Percentiles rank a stretch among this genome's conserved stretches.
phyloP scores from a whole-genome alignment of 2,888 invertebrate genomes.

The Rhogogaster chlorosoma region DNA sequence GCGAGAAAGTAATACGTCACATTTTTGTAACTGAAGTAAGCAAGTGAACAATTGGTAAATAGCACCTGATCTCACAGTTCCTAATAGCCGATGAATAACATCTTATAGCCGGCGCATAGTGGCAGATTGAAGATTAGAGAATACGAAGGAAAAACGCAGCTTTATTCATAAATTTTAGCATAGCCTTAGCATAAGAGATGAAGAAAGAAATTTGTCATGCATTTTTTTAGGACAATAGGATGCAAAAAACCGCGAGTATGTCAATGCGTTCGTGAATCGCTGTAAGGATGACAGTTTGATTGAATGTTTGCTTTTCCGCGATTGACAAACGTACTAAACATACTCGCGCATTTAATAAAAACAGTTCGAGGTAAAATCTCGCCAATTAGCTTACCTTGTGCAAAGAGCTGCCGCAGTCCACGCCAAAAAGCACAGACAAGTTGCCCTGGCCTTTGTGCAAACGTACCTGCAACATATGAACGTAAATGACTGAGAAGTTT shows the following conservation, averaged over 20 bases:
- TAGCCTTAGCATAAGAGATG: constrained; percentile 13
- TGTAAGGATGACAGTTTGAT: not conserved
- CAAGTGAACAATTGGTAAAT: not conserved
- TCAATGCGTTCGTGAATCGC: not conserved
- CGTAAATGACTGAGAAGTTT: not conserved
- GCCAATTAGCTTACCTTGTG: constrained; percentile 85
- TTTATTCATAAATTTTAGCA: constrained; percentile 25
- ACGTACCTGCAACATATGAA: constrained; percentile 81
- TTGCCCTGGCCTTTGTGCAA: constrained; percentile 91
- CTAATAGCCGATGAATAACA: not conserved
- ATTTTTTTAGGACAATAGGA: not conserved
- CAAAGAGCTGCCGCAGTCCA: constrained; percentile 92
- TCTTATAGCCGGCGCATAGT: constrained; percentile 6
- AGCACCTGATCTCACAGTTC: not conserved
- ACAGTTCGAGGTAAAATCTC: constrained; percentile 9
- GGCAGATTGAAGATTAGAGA: not conserved
- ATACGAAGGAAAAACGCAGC: not conserved
- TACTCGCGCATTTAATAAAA: not conserved
- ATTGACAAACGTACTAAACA: not conserved
- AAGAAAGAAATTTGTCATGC: constrained; percentile 21
- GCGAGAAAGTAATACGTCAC: not conserved
- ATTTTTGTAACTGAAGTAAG: not conserved
- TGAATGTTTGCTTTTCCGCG: not conserved
- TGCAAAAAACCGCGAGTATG: not conserved
- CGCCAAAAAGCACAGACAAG: constrained; percentile 89